Percentiles rank a stretch among this genome's conserved stretches.
Conservation (phyloP, 1,140 invertebrate genomes). For the Drosophila malerkotliana region DNA sequence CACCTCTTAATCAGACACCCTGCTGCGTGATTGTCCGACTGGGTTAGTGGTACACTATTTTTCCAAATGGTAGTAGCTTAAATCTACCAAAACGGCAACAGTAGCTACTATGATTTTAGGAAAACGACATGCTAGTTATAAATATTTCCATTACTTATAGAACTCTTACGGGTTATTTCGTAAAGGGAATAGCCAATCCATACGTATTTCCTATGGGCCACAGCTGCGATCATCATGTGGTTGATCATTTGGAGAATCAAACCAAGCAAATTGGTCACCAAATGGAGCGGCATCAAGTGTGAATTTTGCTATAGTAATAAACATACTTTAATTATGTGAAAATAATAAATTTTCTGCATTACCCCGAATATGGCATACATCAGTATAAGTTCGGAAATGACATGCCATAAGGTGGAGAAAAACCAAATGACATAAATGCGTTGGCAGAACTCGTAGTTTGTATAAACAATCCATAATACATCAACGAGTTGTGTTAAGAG, state of each 20-base stretch:
- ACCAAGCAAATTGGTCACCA: background rate
- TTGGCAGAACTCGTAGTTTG: too few species aligned
- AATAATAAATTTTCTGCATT: background rate
- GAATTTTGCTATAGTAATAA: background rate
- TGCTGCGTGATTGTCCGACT: conserved; percentile 56
- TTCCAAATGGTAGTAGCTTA: conserved; percentile 26
- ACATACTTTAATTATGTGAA: background rate
- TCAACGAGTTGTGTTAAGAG: background rate
- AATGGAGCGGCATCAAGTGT: background rate
- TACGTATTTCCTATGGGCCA: background rate
- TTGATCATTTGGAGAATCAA: background rate
- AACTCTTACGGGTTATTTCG: background rate
- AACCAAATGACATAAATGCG: background rate
- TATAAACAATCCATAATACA: background rate
- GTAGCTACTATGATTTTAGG: background rate
- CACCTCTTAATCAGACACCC: conserved; percentile 65
- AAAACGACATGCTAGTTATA: background rate
- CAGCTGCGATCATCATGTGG: background rate
- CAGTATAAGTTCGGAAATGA: background rate
- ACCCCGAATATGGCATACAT: background rate
- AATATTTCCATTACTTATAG: background rate
- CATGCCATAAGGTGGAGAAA: background rate
- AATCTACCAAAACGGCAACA: background rate
- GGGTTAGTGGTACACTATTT: conserved; percentile 29
- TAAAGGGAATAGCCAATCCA: background rate